phyloP scores from a whole-genome alignment of 2,113 vertebrate species.

The Anser brachyrhynchus region DNA sequence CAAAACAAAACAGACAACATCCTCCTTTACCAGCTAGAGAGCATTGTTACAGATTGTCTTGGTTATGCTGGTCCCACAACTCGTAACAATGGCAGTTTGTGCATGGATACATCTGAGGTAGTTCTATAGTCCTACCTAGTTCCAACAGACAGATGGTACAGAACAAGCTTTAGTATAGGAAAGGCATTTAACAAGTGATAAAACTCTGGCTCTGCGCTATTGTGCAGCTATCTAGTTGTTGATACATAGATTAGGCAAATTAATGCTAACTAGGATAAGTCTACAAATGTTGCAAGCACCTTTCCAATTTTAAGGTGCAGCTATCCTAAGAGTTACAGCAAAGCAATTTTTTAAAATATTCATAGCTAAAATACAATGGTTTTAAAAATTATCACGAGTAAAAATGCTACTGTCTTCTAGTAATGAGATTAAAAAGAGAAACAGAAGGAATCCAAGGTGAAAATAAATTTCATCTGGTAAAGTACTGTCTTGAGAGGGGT shows the following conservation, averaged over 20 bases:
- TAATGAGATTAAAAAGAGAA: not conserved
- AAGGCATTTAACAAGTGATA: fast-evolving
- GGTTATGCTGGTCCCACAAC: not conserved
- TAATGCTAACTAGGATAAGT: not conserved
- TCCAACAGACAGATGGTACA: not conserved
- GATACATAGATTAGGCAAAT: constrained; percentile 5
- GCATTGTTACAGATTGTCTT: not conserved
- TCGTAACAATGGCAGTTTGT: not conserved
- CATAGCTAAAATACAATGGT: not conserved
- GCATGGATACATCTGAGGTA: not conserved
- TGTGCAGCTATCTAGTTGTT: not conserved
- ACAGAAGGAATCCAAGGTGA: not conserved
- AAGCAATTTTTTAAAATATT: not conserved
- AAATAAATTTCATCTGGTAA: not conserved
- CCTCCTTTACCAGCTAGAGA: not conserved
- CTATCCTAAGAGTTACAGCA: not conserved
- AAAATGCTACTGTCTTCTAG: not conserved
- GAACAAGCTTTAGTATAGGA: not conserved
- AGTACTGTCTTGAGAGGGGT: not conserved
- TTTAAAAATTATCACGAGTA: not conserved
- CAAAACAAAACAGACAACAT: not conserved
- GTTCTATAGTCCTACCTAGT: not conserved
- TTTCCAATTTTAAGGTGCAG: not conserved
- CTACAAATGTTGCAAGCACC: not conserved
- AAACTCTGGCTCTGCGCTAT: not conserved